phyloP scores from a whole-genome alignment of 2,797 vertebrate species.

The Sebastiscus tertius region DNA sequence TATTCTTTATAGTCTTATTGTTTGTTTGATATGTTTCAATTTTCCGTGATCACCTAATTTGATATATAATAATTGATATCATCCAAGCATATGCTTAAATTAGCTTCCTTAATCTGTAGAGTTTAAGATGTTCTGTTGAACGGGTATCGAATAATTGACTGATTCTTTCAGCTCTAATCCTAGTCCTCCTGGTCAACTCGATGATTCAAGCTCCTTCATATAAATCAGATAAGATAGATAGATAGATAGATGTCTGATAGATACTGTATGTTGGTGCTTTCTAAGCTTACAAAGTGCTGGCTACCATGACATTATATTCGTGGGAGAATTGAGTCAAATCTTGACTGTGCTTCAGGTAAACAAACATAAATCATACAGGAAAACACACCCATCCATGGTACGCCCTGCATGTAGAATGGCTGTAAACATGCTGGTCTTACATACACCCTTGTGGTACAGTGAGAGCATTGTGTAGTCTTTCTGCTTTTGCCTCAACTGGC shows the following conservation, averaged over 20 bases:
- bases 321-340: not conserved
- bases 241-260: too few species aligned
- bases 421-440: conserved; percentile 20
- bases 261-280: not conserved
- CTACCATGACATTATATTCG: not conserved
- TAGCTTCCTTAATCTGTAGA: not conserved
- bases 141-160: not conserved
- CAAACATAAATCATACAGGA: not conserved
- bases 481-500: not conserved
- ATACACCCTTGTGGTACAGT: not conserved
- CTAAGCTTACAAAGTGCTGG: not conserved
- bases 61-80: too few species aligned
- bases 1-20: too few species aligned
- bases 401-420: not conserved
- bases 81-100: not conserved
- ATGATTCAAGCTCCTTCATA: not conserved
- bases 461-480: not conserved
- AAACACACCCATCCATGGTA: not conserved
- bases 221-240: not conserved
- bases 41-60: too few species aligned
- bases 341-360: not conserved
- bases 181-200: not conserved
- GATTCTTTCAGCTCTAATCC: not conserved
- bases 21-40: too few species aligned
- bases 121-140: not conserved